Percentiles rank a stretch among this genome's conserved stretches.
phyloP scores from a whole-genome alignment of 2,888 invertebrate genomes.

The Nephrotoma appendiculata region DNA sequence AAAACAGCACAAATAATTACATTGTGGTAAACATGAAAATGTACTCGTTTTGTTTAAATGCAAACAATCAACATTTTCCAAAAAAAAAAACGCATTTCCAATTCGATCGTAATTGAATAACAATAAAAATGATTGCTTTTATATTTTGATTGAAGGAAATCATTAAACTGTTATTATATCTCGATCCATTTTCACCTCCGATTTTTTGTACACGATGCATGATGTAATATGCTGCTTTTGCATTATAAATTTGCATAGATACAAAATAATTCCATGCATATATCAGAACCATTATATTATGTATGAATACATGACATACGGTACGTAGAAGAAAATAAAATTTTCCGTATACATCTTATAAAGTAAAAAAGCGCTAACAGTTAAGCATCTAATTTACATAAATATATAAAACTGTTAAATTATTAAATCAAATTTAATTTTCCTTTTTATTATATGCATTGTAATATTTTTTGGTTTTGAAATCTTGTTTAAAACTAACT shows the following conservation, averaged over 20 bases:
- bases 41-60: background rate
- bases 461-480: too few species aligned
- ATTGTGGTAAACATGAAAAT: background rate
- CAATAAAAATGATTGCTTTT: background rate
- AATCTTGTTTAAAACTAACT: too few species aligned
- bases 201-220: background rate
- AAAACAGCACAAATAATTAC: background rate
- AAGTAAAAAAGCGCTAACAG: too few species aligned
- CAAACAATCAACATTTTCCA: background rate
- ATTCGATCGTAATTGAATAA: background rate
- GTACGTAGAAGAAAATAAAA: too few species aligned
- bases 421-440: too few species aligned
- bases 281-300: background rate
- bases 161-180: background rate
- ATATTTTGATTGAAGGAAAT: background rate
- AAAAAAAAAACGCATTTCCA: background rate
- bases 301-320: too few species aligned
- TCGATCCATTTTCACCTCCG: background rate
- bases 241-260: background rate
- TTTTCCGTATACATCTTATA: too few species aligned
- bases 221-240: background rate
- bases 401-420: too few species aligned
- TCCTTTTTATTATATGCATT: too few species aligned
- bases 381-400: too few species aligned
- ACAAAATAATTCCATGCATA: background rate